These are phyloP conservation scores for Sarotherodon lohbergeri DNA, from an alignment of 2,113 vertebrate genomes.

Conservation along the genomic window DNA sequence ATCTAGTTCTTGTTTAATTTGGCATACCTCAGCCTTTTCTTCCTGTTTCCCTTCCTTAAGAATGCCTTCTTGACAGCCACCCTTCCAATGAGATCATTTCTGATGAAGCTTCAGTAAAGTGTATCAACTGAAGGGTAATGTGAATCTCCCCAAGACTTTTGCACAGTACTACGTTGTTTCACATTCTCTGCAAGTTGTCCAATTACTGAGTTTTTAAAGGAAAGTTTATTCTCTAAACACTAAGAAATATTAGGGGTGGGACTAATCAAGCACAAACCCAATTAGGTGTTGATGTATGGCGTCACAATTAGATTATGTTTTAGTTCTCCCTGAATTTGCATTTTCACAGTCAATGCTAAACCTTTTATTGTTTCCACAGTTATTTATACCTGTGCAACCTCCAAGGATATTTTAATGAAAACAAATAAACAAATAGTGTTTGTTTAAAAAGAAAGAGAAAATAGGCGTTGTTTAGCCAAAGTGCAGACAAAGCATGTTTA, in stretches of 20 bases:
- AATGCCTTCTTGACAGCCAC: not conserved
- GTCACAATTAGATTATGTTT: constrained; percentile 1
- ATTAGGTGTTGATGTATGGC: not conserved
- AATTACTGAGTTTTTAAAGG: not conserved
- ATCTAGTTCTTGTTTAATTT: not conserved
- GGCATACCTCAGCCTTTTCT: not conserved
- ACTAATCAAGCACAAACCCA: not conserved
- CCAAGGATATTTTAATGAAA: constrained; percentile 1
- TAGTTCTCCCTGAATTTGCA: not conserved
- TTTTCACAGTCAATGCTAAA: constrained; percentile 12
- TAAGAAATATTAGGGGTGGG: constrained; percentile 1
- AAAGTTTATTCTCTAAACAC: not conserved
- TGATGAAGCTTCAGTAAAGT: not conserved
- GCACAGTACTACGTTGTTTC: not conserved
- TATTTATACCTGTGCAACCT: not conserved
- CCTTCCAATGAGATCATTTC: not conserved
- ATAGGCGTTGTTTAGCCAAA: not conserved
- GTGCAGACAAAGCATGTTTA: not conserved
- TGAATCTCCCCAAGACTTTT: not conserved
- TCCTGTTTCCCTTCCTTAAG: not conserved
- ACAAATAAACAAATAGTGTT: not conserved
- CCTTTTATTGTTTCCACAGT: not conserved
- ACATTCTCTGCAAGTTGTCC: not conserved
- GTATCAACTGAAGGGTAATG: not conserved
- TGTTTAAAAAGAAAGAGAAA: not conserved